Evolutionary conservation across 2,113 vertebrate species (phyloP), one percentile per base, ranked within the genome.

Genomic region (Edolisoma coerulescens): DNA sequence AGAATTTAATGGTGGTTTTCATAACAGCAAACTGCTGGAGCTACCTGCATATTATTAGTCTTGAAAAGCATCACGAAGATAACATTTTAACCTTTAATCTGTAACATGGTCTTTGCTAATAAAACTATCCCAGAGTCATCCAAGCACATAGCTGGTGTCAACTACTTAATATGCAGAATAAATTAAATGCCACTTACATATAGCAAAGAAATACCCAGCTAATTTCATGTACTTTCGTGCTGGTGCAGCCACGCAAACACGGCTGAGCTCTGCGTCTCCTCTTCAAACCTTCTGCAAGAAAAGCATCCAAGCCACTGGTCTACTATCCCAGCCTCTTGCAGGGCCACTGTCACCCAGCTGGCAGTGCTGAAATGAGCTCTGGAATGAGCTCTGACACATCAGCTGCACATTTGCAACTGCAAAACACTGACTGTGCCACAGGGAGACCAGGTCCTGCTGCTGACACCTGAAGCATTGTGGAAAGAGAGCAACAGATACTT

Each of bases 61-160:
- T 74, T 39, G 39, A 95, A 82, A 94, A 67, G 78, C 57, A 87
- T 90, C 69, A 71, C 0, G 57, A 88, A 89, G 94, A 87, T 74
- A 89, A 22, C 85, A 91, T 74, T 91, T 91, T 95, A 95, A 96
- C 93, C 95, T 97, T 90, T 90, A 74, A 65, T 93, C 90, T 86
- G 64, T 32, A 84, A 63, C 84, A 64, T 28, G 78, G 59, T 87
- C 82, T 87, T 82, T 56, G 42, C 79, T 95, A 92, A 95, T 91
- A 91, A 82, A 94, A 93, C 93, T 92, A 93, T 68, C 61, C 74
- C 47, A 56, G 89, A 86, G 83, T 69, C 90, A 87, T 27, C 65
- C 77, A 79, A 83, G 77, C 63, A 67, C 57, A 56, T 32, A 92
- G 71, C 67, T 85, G 50, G 33, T 87, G 80, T 87, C 84, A 92